Conservation (phyloP, 92 coral and sea anemone species). For the Epizoanthus scotinus region DNA sequence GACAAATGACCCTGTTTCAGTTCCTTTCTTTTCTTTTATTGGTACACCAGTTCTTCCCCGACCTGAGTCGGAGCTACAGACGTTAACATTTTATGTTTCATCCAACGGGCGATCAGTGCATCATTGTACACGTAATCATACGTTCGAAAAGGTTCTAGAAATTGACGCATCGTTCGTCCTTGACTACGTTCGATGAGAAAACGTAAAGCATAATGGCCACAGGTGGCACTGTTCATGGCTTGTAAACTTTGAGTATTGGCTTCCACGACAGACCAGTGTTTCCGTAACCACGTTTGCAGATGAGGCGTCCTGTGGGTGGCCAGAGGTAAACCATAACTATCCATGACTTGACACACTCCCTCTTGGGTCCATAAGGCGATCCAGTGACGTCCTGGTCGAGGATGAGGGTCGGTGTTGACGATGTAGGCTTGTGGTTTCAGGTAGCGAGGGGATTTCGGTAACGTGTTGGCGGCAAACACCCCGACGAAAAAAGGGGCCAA, state of each 20-base stretch:
- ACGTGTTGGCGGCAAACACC: conserved; percentile 5
- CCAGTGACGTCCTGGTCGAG: not conserved
- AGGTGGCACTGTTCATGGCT: conserved; percentile 15
- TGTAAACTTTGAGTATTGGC: conserved; percentile 7
- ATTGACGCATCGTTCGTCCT: not conserved
- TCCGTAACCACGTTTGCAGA: not conserved
- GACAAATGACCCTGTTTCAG: no score
- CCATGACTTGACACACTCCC: not conserved
- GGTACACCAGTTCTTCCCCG: no score
- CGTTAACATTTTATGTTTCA: not conserved
- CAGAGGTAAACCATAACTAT: conserved; percentile 18
- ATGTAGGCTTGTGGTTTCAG: not conserved
- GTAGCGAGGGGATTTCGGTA: not conserved
- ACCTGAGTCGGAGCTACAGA: no score
- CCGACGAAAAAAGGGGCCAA: not conserved
- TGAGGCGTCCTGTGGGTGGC: not conserved
- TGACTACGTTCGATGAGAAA: not conserved
- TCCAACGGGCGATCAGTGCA: not conserved
- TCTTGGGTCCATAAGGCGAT: conserved; percentile 12
- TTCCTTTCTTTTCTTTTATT: no score
- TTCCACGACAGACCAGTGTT: not conserved
- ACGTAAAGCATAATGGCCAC: conserved; percentile 10
- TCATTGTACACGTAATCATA: not conserved
- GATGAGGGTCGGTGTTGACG: conserved; percentile 24
- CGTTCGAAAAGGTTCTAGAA: not conserved